Evolutionary conservation across 2,888 invertebrate genomes (phyloP).

Genomic region (Rotaria macrura): DNA sequence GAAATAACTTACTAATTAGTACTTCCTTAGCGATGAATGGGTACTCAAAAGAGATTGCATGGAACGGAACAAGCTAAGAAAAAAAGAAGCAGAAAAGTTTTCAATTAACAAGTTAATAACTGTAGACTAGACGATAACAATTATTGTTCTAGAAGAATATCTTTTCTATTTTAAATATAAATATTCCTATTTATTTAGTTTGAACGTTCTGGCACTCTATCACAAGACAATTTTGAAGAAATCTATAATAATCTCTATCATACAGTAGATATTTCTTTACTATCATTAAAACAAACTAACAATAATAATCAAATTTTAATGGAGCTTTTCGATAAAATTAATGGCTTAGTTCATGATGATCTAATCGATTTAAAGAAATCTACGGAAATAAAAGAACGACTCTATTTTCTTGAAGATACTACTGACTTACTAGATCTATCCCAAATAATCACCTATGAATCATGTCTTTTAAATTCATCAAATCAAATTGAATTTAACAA

Average conservation of each 20-base stretch:
- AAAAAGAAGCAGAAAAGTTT: too few relatives aligned
- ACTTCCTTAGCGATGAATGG: too few relatives aligned
- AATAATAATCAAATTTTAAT: neutral
- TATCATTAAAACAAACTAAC: neutral
- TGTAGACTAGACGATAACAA: too few relatives aligned
- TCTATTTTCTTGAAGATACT: neutral
- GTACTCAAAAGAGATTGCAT: too few relatives aligned
- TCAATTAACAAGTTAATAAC: too few relatives aligned
- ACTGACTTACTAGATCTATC: neutral
- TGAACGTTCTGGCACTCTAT: neutral
- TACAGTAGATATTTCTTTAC: neutral
- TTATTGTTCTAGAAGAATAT: too few relatives aligned
- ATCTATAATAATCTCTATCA: neutral
- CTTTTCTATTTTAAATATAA: too few relatives aligned
- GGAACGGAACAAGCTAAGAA: too few relatives aligned
- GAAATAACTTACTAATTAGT: too few relatives aligned
- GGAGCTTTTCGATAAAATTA: neutral
- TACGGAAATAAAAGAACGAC: neutral
- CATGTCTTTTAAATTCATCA: neutral
- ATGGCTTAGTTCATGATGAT: neutral
- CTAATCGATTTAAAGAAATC: neutral
- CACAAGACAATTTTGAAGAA: neutral
- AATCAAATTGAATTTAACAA: neutral
- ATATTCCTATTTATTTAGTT: neutral
- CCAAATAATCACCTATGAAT: neutral